These are phyloP conservation scores for Zaprionus davidi DNA, from an alignment of 1,140 invertebrate species.

Conservation along the genomic window DNA sequence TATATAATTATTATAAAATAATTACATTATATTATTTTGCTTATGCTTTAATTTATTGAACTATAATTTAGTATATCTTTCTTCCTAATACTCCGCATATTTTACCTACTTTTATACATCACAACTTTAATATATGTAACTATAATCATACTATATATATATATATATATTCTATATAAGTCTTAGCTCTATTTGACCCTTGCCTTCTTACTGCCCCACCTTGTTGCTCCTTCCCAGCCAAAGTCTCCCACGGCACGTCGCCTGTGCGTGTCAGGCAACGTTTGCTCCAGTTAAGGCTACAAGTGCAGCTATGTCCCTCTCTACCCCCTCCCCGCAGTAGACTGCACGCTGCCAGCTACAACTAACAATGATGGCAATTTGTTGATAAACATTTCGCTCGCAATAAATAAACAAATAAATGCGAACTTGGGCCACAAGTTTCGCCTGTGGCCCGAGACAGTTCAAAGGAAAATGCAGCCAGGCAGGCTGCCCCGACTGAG, in stretches of 20 bases:
- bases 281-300: slow-evolving; percentile 50
- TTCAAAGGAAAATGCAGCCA: slow-evolving; percentile 30
- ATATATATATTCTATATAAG: too few species aligned
- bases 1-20: too few species aligned
- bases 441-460: slow-evolving; percentile 50
- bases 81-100: too few species aligned
- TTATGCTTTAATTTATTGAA: too few species aligned
- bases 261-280: slow-evolving; percentile 36
- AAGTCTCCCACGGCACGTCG: slow-evolving; percentile 35
- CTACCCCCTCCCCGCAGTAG: too few species aligned
- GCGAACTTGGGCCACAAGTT: slow-evolving; percentile 61
- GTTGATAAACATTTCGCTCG: slow-evolving; percentile 84
- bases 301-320: slow-evolving; percentile 23
- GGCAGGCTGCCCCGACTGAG: slow-evolving; percentile 10
- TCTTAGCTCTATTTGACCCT: neutral
- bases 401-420: slow-evolving; percentile 83
- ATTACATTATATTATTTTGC: too few species aligned
- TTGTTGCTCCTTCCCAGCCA: neutral
- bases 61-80: too few species aligned
- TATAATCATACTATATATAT: too few species aligned
- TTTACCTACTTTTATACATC: too few species aligned
- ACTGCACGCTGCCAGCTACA: neutral
- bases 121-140: too few species aligned
- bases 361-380: slow-evolving; percentile 76
- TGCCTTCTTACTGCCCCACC: neutral